Conservation (phyloP, 2,888 invertebrate species). For the Dynastes hyllus region DNA sequence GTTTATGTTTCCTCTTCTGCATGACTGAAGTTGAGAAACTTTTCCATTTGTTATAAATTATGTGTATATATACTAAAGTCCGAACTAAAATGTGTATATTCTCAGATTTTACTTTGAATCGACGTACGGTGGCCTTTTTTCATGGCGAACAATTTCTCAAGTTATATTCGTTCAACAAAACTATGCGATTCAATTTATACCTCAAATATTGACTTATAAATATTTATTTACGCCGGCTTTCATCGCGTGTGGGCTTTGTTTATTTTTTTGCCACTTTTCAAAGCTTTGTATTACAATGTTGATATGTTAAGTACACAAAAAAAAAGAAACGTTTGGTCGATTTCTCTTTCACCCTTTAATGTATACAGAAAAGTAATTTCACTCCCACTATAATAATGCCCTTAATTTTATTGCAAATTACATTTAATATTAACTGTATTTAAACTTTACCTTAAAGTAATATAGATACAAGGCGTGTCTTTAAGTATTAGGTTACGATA, state of each 20-base stretch:
- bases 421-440: too few species aligned
- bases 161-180: conserved; percentile 18
- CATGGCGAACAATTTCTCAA: background rate
- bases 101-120: conserved; percentile 39
- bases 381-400: too few species aligned
- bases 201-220: conserved; percentile 43
- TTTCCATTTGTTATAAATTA: conserved; percentile 60
- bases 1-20: conserved; percentile 59
- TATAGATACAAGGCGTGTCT: too few species aligned
- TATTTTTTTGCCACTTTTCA: conserved; percentile 24
- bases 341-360: too few species aligned
- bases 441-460: too few species aligned
- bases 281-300: background rate
- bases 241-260: conserved; percentile 28
- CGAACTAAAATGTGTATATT: conserved; percentile 30
- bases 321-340: background rate
- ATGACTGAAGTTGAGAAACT: conserved; percentile 58
- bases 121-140: conserved; percentile 4
- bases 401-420: too few species aligned
- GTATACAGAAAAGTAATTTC: too few species aligned
- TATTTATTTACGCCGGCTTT: conserved; percentile 33
- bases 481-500: too few species aligned
- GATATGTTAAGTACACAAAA: background rate
- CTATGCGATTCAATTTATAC: conserved; percentile 42
- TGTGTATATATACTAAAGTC: conserved; percentile 52